Percentiles rank a stretch among this genome's conserved stretches.
phyloP scores from a whole-genome alignment of 2,113 vertebrate genomes.

The Lates calcarifer region DNA sequence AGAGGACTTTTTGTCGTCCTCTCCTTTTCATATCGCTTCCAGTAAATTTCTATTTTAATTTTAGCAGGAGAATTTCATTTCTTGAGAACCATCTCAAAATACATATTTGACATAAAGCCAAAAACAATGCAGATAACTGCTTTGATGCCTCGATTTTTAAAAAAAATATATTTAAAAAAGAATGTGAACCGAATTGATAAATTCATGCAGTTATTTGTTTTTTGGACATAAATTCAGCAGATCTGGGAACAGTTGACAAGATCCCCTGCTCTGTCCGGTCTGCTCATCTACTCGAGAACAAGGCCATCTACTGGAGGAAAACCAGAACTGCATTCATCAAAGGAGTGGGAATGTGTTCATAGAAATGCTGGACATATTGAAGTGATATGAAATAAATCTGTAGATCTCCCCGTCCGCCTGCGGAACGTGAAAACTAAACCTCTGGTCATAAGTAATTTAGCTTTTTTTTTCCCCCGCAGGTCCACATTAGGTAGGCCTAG shows the following conservation, averaged over 20 bases:
- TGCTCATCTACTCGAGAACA: constrained; percentile 70
- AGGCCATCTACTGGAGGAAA: constrained; percentile 76
- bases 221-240: neutral
- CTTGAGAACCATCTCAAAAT: neutral
- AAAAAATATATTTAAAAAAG: neutral
- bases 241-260: neutral
- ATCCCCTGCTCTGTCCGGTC: neutral
- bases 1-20: neutral
- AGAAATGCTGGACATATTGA: neutral
- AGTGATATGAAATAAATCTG: neutral
- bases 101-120: neutral
- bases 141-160: neutral
- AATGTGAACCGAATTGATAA: neutral
- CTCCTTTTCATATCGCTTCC: neutral
- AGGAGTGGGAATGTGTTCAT: neutral
- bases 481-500: no score
- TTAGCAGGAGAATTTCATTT: neutral
- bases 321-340: constrained; percentile 45
- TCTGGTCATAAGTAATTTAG: neutral
- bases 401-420: neutral
- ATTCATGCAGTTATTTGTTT: neutral
- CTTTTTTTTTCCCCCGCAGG: no score
- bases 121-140: neutral
- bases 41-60: neutral
- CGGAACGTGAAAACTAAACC: neutral